Base-by-base conservation (phyloP, 2,888 invertebrate species). In the Heliconius sara region DNA sequence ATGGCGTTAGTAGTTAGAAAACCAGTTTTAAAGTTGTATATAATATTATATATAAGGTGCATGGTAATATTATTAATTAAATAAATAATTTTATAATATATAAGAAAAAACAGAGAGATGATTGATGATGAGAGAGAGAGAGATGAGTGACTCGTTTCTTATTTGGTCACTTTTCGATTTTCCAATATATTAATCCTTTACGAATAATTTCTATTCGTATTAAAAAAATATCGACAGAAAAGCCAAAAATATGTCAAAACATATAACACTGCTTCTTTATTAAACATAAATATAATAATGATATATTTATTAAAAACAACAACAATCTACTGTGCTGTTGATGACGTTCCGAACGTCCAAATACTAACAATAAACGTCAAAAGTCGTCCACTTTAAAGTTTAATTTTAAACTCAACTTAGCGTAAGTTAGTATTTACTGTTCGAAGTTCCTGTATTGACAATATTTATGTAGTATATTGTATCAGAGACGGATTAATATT, bases 391-490 rank as follows among this genome's bases (percentile, higher is more conserved):
- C 67, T 76, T 67, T 76, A 71, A 43, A 60, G 60, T n/a, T 60
- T 60, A n/a, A n/a, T 80, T 68, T 78, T 57, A 76, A 68, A 60
- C 22, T 52, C 63, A 70, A 71, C 13, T 66, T 82, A 79, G 65
- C n/a, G 67, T 81, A 79, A 80, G 82, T 83, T 84, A 85, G 84
- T 78, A 57, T 76, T 82, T 83, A 84, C 84, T 83, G 80, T 78
- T 83, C 82, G 83, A 92, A 92, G 93, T 94, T 94, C 93, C 94
- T 94, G 89, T 91, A 85, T 84, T 89, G 93, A 94, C 93, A 94
- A 93, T 94, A 93, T 92, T 85, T 84, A 81, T 84, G 83, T 86
- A 85, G 85, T 78, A 76, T 80, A 81, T 60, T 70, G 77, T 75
- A 70, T 67, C 72, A 47, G 78, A 57, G 73, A n/a, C 60, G 73